Percentiles rank a stretch among this genome's conserved stretches.
phyloP scores from a whole-genome alignment of 2,888 invertebrate species.

The Archips xylosteana region DNA sequence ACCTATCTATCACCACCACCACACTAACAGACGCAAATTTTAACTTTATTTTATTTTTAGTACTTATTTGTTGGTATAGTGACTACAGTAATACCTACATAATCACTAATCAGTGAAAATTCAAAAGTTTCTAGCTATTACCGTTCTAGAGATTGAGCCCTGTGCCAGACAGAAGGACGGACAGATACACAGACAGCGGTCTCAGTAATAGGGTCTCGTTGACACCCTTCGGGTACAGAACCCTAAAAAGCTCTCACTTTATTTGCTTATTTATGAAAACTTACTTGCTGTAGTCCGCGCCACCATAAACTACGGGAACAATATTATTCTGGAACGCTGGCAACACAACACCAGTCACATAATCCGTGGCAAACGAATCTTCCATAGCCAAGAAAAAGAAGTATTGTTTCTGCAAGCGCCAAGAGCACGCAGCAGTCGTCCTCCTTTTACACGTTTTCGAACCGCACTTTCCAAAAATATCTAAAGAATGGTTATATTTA shows the following conservation, averaged over 20 bases:
- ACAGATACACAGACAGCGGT: no score
- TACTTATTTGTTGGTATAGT: no score
- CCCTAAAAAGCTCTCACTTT: background rate
- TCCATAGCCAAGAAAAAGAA: conserved; percentile 91
- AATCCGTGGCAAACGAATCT: conserved; percentile 87
- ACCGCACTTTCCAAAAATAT: conserved; percentile 85
- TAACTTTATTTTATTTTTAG: no score
- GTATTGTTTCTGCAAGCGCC: conserved; percentile 82
- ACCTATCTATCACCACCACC: no score
- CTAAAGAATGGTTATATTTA: conserved; percentile 69
- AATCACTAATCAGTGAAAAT: no score
- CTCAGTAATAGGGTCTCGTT: no score
- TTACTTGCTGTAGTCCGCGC: conserved; percentile 84
- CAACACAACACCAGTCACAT: conserved; percentile 78
- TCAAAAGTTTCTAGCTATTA: no score
- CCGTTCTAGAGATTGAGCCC: no score
- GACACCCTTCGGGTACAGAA: no score
- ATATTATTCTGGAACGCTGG: conserved; percentile 84
- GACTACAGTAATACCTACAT: no score
- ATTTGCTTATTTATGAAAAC: conserved; percentile 49
- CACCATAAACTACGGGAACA: conserved; percentile 89
- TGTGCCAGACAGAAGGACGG: no score
- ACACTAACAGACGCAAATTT: no score
- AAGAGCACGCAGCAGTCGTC: conserved; percentile 65
- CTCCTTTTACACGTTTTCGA: conserved; percentile 58